A percentile compares a stretch with the other conserved stretches of the same genome.
These are phyloP conservation scores for Lathronympha strigana DNA, from an alignment of 2,888 invertebrate species.

Conservation along the genomic window DNA sequence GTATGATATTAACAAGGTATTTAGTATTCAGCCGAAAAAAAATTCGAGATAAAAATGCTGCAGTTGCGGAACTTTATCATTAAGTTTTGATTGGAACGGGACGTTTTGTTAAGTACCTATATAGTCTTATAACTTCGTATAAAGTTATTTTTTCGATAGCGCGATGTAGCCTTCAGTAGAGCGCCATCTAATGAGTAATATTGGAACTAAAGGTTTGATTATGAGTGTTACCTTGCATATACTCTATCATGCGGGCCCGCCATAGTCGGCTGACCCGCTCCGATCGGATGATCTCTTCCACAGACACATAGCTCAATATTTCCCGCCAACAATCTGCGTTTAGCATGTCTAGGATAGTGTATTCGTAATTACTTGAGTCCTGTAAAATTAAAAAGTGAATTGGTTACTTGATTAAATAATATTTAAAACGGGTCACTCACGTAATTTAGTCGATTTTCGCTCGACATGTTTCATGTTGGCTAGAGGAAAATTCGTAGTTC, in stretches of 20 bases:
- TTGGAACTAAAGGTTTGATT: neutral
- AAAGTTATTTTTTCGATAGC: no score
- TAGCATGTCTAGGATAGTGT: constrained; percentile 13
- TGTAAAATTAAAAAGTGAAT: neutral
- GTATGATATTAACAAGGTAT: neutral
- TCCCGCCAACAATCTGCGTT: constrained; percentile 18
- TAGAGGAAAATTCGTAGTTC: no score
- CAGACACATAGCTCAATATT: neutral
- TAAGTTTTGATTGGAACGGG: no score
- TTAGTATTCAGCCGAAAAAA: no score
- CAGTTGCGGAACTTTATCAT: no score
- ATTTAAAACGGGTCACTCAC: no score
- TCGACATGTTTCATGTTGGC: no score
- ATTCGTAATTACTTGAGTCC: neutral
- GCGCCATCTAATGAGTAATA: neutral
- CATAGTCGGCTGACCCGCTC: constrained; percentile 11
- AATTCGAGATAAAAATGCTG: no score
- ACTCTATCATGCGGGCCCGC: constrained; percentile 10
- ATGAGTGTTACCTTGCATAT: constrained; percentile 14
- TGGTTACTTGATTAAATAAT: no score
- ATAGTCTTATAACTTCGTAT: no score
- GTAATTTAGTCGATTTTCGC: no score
- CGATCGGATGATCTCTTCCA: constrained; percentile 8
- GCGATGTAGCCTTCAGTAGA: neutral
- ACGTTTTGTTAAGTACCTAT: no score